Evolutionary conservation across 2,888 invertebrate genomes (phyloP).

Genomic region (Hemithea aestivaria): DNA sequence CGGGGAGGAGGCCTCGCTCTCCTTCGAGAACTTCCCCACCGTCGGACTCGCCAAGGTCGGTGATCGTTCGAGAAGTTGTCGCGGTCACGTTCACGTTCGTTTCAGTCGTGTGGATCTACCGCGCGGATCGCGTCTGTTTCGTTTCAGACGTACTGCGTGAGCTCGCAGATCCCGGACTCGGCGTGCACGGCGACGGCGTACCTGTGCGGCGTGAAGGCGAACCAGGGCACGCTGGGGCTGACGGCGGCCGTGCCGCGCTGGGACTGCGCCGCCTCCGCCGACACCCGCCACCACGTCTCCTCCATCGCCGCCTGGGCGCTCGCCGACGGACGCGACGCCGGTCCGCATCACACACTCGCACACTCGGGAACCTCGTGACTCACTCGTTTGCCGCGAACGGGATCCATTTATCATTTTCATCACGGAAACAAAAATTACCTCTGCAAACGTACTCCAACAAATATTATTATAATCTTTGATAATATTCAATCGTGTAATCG

Average conservation of each 20-base stretch:
- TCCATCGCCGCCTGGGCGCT: conserved; percentile 84
- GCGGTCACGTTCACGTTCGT: too few relatives aligned
- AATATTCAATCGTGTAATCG: too few relatives aligned
- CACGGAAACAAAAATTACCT: too few relatives aligned
- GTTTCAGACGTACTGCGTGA: conserved; percentile 74
- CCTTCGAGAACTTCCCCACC: conserved; percentile 81
- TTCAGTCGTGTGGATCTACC: too few relatives aligned
- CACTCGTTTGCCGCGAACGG: too few relatives aligned
- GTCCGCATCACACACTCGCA: too few relatives aligned
- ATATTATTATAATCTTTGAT: too few relatives aligned
- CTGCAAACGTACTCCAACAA: too few relatives aligned
- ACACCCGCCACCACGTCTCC: conserved; percentile 72
- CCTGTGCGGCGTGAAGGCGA: conserved; percentile 82
- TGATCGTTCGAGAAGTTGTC: too few relatives aligned
- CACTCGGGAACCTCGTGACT: too few relatives aligned
- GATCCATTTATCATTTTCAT: not conserved
- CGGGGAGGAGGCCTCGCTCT: conserved; percentile 79
- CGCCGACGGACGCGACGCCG: conserved; percentile 52
- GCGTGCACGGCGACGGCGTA: conserved; percentile 84
- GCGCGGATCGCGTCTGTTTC: too few relatives aligned
- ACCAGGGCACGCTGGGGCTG: conserved; percentile 82
- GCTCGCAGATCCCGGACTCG: conserved; percentile 83
- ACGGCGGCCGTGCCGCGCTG: conserved; percentile 77
- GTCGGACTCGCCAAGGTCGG: conserved; percentile 58
- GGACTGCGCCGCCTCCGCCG: conserved; percentile 78